Evolutionary conservation across 1,140 invertebrate genomes (phyloP), one percentile per base, ranked within the genome.

Genomic region (Drosophila subpulchrella): DNA sequence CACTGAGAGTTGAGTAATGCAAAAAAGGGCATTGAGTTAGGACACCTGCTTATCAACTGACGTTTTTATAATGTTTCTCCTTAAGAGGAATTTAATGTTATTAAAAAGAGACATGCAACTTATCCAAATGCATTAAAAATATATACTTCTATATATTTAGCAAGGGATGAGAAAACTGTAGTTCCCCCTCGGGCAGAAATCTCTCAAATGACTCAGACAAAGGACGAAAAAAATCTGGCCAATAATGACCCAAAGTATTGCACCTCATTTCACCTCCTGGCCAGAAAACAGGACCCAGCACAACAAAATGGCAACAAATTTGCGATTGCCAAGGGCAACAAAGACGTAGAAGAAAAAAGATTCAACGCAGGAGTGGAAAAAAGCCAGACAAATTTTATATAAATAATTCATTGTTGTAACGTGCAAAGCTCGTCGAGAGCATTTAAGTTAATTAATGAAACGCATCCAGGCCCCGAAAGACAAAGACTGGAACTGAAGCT

Each of bases 361-460:
- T 67, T 46, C 12, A 30, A 51, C 24, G 39, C 55, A 71, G 48
- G 13, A 73, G 20, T 39, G 57, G 50, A 70, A 76, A 71, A 85
- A 86, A 75, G 66, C 82, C 86, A 91, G 90, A 91, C 90, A 80
- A 76, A 90, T 81, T 91, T 84, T 74, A 80, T 84, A 91, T 91
- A 91, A 91, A 91, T 91, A 90, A 91, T 91, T 91, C 90, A 91
- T 85, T 88, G 77, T 91, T 91, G 90, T 91, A 91, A 90, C 85
- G 90, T 91, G 85, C 74, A 81, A 90, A 91, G 75, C 90, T 88
- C 85, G 75, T 80, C 75, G 90, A 78, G 81, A 81, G 67, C 70
- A 81, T 91, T 91, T 90, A 67, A 85, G 90, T 91, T 91, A 91
- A 91, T 91, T 91, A 91, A 91, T 88, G 90, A 91, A 91, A 84